Evolutionary conservation across 1,140 invertebrate genomes (phyloP).

Genomic region (Ridgeia piscesae): DNA sequence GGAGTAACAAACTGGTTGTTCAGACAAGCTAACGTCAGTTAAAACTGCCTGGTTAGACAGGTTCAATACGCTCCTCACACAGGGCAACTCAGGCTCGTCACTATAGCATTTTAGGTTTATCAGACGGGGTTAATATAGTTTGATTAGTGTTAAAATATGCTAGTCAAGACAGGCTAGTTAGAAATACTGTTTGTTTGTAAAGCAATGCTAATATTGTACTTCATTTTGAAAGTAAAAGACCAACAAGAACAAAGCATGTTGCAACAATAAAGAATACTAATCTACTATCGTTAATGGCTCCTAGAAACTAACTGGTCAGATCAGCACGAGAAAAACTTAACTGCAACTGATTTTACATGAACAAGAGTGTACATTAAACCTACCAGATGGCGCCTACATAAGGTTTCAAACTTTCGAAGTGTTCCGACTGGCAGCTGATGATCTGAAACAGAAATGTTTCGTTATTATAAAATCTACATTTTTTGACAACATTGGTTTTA

Average conservation of each 20-base stretch:
- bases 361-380: slow-evolving; percentile 24
- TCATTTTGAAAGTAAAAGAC: neutral
- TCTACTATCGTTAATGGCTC: neutral
- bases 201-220: neutral
- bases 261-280: neutral
- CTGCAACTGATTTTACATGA: neutral
- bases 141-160: neutral
- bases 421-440: slow-evolving; percentile 82
- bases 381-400: slow-evolving; percentile 76
- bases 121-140: neutral
- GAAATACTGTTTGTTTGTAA: neutral
- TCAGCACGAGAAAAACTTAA: neutral
- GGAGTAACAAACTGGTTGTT: no score
- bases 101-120: no score
- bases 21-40: no score
- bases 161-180: neutral
- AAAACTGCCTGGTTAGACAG: no score
- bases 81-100: neutral
- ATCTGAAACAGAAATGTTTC: slow-evolving; percentile 63
- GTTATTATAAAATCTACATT: neutral
- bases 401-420: slow-evolving; percentile 76
- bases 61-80: neutral
- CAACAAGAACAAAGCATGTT: neutral
- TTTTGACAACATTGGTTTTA: no score
- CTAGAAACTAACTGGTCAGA: neutral